Evolutionary conservation across 2,797 vertebrate genomes (phyloP).

Genomic region (Lates japonicus): DNA sequence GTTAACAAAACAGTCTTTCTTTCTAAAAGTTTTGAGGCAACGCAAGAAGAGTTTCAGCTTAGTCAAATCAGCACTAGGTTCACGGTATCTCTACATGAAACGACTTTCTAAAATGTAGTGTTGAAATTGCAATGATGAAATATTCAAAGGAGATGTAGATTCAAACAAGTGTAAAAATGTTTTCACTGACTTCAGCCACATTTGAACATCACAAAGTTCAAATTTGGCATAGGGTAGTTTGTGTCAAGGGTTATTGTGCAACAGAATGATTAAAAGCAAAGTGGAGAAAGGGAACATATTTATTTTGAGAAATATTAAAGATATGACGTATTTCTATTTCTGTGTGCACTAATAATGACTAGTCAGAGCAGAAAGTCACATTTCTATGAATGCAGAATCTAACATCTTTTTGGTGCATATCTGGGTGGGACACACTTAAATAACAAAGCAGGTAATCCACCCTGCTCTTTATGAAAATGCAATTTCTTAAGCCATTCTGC

Average conservation of each 20-base stretch:
- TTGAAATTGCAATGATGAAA: background rate
- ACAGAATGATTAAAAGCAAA: background rate
- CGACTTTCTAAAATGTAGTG: background rate
- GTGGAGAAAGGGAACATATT: background rate
- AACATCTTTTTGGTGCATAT: background rate
- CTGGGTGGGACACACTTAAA: no score
- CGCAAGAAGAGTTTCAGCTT: background rate
- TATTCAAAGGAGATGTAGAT: background rate
- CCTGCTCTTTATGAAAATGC: background rate
- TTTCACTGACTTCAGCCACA: background rate
- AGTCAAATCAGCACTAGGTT: background rate
- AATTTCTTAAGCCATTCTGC: no score
- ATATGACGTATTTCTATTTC: background rate
- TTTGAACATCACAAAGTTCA: background rate
- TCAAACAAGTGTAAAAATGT: background rate
- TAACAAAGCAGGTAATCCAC: background rate
- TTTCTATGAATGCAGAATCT: background rate
- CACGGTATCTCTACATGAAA: background rate
- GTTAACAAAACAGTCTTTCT: no score
- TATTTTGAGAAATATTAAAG: background rate
- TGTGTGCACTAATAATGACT: background rate
- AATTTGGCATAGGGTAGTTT: background rate
- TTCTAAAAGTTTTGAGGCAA: background rate
- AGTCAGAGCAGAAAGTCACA: background rate
- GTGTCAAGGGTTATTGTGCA: background rate